Conservation (phyloP, 2,113 vertebrate species). For the Felis catus region DNA sequence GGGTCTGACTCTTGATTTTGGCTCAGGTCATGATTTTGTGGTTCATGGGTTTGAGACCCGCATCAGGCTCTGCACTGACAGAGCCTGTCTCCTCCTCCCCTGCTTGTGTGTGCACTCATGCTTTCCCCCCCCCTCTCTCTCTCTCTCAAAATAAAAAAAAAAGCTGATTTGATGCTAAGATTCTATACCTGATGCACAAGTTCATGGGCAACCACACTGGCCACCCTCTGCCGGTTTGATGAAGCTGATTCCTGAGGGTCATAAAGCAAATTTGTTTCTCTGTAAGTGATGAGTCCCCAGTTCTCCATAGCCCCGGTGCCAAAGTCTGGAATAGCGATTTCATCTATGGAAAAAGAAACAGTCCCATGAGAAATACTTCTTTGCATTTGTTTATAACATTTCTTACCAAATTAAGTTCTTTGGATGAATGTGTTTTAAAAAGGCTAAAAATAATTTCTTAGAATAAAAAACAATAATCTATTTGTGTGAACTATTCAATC, state of each 20-base stretch:
- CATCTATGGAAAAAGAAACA: constrained; percentile 86
- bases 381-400: constrained; percentile 48
- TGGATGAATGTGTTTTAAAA: constrained; percentile 36
- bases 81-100: too few relatives aligned
- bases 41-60: too few relatives aligned
- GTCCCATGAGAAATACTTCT: constrained; percentile 52
- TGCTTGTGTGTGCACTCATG: too few relatives aligned
- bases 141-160: background rate
- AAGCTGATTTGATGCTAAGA: background rate
- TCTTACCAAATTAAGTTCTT: constrained; percentile 54
- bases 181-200: constrained; percentile 95
- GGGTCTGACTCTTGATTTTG: too few relatives aligned
- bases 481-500: constrained; percentile 22
- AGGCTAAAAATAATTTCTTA: constrained; percentile 68
- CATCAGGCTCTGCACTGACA: too few relatives aligned
- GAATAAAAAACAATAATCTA: constrained; percentile 22
- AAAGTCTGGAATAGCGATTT: constrained; percentile 99
- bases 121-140: too few relatives aligned
- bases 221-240: constrained; percentile 94
- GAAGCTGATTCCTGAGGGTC: constrained; percentile 91
- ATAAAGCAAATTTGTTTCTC: constrained; percentile 96
- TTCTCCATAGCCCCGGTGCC: constrained; percentile 99
- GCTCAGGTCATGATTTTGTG: too few relatives aligned
- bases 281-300: constrained; percentile 97
- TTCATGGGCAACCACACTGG: constrained; percentile 94